Evolutionary conservation across 1,140 invertebrate genomes (phyloP), one percentile per base, ranked within the genome.

Genomic region (Camponotus floridanus): DNA sequence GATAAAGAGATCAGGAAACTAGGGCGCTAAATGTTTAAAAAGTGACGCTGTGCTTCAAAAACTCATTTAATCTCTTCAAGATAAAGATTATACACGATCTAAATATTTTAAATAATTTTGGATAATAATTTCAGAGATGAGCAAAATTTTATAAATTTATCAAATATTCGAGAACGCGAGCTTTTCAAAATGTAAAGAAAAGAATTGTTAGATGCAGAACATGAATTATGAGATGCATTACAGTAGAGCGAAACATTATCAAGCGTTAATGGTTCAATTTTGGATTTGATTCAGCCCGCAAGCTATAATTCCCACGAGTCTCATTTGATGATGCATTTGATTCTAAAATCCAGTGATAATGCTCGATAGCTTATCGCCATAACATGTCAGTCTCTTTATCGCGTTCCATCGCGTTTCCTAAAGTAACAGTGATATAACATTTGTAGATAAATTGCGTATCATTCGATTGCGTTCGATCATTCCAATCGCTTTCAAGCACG

Each of bases 261-360:
- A 3, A 3, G 59, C 61, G 42, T 64, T 18, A 80, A 57, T 79
- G 33, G 33, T 11, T 70, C 45, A 70, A 70, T 70, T 80, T 70
- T 33, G n/a, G 9, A 55, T 26, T 57, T 68, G 15, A 55, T 55
- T 67, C 39, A 26, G 31, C 51, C 11, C 42, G n/a, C 9, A 51
- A 45, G 13, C 18, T 42, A 65, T 68, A 39, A 70, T 55, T 70
- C 33, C 42, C 26, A 3, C 18, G 39, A 13, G 42, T 65, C 18
- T 79, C 45, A 36, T 36, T 4, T 13, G 4, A 15, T 78, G 74
- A 48, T 76, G 61, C 61, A 70, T 70, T 26, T 64, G 64, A 70
- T 80, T 67, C 15, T 21, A 26, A 67, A 48, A 21, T 57, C 15
- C 5, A 26, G 11, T 18, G 59, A 79, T 68, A 68, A 80, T 15